phyloP scores from a whole-genome alignment of 2,797 vertebrate species.

The Etheostoma perlongum region DNA sequence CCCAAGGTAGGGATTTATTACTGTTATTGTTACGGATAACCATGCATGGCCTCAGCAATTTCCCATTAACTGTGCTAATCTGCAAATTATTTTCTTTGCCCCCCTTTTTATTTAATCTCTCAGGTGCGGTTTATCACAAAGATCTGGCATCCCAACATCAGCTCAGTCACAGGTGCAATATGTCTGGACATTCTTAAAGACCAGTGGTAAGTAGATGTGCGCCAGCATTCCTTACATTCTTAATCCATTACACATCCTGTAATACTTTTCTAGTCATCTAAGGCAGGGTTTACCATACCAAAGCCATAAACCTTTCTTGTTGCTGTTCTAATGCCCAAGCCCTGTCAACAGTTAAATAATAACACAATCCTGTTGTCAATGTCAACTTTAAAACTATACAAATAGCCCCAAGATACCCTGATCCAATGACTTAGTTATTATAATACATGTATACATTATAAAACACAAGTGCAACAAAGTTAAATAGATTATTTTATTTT shows the following conservation, averaged over 20 bases:
- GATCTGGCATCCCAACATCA: conserved; percentile 99
- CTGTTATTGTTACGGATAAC: neutral
- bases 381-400: neutral
- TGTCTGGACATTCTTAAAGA: conserved; percentile 99
- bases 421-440: neutral
- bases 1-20: conserved; percentile 90
- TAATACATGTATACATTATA: neutral
- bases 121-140: conserved; percentile 99
- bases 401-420: neutral
- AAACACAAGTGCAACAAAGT: neutral
- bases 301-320: neutral
- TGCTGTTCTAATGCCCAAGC: neutral
- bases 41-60: neutral
- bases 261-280: conserved; percentile 1
- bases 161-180: conserved; percentile 99
- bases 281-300: neutral
- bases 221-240: conserved; percentile 25
- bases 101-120: conserved; percentile 22
- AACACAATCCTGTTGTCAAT: neutral
- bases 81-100: neutral
- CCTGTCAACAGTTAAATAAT: neutral
- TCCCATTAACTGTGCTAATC: neutral
- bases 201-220: conserved; percentile 92
- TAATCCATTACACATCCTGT: neutral
- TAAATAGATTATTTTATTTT: neutral